Percentiles rank a stretch among this genome's conserved stretches.
Conservation (phyloP, 2,888 invertebrate species). For the Heliconius sara region DNA sequence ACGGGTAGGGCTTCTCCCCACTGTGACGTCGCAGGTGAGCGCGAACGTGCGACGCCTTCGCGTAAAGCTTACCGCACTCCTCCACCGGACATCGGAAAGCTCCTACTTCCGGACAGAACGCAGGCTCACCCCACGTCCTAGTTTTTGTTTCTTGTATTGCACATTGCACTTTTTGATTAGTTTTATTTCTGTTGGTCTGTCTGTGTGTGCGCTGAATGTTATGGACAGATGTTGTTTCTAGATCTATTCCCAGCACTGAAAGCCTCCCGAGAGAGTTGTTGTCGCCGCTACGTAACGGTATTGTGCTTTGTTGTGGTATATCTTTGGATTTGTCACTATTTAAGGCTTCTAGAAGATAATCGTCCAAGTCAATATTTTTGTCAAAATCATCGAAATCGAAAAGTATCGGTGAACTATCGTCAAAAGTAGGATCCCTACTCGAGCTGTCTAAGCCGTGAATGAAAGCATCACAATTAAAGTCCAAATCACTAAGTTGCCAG, state of each 20-base stretch:
- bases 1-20: conserved; percentile 90
- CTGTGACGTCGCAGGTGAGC: conserved; percentile 94
- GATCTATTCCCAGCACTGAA: conserved; percentile 57
- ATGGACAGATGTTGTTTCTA: conserved; percentile 60
- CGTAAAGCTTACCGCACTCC: conserved; percentile 91
- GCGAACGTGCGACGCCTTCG: conserved; percentile 95
- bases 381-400: conserved; percentile 77
- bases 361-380: conserved; percentile 70
- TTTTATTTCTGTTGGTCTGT: conserved; percentile 51
- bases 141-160: conserved; percentile 56
- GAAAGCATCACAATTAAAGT: conserved; percentile 73
- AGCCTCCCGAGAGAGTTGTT: conserved; percentile 52
- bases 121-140: conserved; percentile 72
- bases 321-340: conserved; percentile 67
- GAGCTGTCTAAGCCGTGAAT: conserved; percentile 64
- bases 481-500: conserved; percentile 72
- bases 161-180: conserved; percentile 48
- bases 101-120: conserved; percentile 78
- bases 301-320: conserved; percentile 58
- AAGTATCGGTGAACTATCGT: conserved; percentile 59
- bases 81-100: conserved; percentile 88
- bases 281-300: conserved; percentile 60
- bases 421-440: conserved; percentile 62
- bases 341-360: conserved; percentile 71
- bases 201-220: conserved; percentile 57